phyloP scores from a whole-genome alignment of 1,140 invertebrate genomes.

The Ceratina calcarata region DNA sequence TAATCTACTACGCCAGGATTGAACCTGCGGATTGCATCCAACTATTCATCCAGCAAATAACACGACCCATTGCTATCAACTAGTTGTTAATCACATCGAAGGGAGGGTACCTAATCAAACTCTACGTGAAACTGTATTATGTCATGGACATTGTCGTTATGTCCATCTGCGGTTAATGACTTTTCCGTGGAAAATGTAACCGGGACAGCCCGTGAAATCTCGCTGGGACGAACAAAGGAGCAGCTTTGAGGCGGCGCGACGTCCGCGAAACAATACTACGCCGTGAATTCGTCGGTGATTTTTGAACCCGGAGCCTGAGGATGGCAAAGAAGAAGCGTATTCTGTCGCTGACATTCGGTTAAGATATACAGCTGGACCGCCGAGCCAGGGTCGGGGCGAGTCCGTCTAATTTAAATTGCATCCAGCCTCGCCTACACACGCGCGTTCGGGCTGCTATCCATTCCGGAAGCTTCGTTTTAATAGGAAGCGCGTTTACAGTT shows the following conservation, averaged over 20 bases:
- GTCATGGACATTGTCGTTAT: too few species aligned
- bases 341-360: slow-evolving; percentile 63
- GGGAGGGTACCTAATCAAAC: too few species aligned
- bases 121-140: too few species aligned
- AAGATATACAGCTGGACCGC: slow-evolving; percentile 62
- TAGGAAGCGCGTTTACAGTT: not conserved
- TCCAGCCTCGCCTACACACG: slow-evolving; percentile 32
- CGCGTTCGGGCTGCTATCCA: not conserved
- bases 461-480: not conserved
- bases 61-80: not conserved
- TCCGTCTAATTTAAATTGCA: slow-evolving; percentile 72
- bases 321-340: slow-evolving; percentile 48
- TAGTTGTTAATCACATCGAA: not conserved
- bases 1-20: not conserved
- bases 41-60: not conserved
- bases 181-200: too few species aligned
- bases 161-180: too few species aligned
- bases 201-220: too few species aligned
- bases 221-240: too few species aligned
- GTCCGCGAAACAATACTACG: too few species aligned
- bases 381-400: slow-evolving; percentile 47
- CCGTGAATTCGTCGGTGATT: too few species aligned
- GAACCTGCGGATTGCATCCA: not conserved
- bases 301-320: not conserved
- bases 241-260: too few species aligned